phyloP scores from a whole-genome alignment of 1,140 invertebrate genomes.

The Calosoma granatense region DNA sequence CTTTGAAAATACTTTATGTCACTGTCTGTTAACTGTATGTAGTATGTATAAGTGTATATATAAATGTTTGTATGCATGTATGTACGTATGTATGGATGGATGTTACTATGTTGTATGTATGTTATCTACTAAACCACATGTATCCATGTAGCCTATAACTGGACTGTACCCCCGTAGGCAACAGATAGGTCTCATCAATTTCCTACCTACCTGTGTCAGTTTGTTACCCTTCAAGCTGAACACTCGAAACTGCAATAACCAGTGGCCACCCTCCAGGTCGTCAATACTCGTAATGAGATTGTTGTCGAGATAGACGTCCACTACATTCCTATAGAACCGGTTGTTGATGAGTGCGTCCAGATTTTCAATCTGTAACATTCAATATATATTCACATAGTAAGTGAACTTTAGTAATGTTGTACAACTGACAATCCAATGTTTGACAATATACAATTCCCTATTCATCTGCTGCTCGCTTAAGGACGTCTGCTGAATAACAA shows the following conservation, averaged over 20 bases:
- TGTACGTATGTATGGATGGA: not conserved
- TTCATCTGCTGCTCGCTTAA: too few relatives aligned
- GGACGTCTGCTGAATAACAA: too few relatives aligned
- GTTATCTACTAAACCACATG: too few relatives aligned
- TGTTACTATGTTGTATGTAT: too few relatives aligned
- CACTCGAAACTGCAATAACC: constrained; percentile 63
- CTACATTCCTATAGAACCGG: constrained; percentile 48
- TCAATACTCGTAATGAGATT: constrained; percentile 60
- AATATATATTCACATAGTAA: not conserved
- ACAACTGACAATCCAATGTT: too few relatives aligned
- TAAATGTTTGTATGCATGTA: not conserved
- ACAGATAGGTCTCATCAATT: too few relatives aligned
- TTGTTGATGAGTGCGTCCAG: constrained; percentile 53
- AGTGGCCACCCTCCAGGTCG: constrained; percentile 61
- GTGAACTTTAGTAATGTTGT: not conserved
- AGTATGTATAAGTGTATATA: not conserved
- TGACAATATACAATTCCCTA: too few relatives aligned
- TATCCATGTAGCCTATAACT: too few relatives aligned
- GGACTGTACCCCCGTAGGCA: too few relatives aligned
- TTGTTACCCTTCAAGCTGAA: constrained; percentile 62
- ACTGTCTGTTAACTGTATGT: too few relatives aligned
- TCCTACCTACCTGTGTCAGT: constrained; percentile 49
- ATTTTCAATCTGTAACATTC: constrained; percentile 45
- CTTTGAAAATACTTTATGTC: too few relatives aligned
- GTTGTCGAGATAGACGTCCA: constrained; percentile 65